Evolutionary conservation across 2,888 invertebrate genomes (phyloP), one percentile per base, ranked within the genome.

Genomic region (Cacoxenus indagator): DNA sequence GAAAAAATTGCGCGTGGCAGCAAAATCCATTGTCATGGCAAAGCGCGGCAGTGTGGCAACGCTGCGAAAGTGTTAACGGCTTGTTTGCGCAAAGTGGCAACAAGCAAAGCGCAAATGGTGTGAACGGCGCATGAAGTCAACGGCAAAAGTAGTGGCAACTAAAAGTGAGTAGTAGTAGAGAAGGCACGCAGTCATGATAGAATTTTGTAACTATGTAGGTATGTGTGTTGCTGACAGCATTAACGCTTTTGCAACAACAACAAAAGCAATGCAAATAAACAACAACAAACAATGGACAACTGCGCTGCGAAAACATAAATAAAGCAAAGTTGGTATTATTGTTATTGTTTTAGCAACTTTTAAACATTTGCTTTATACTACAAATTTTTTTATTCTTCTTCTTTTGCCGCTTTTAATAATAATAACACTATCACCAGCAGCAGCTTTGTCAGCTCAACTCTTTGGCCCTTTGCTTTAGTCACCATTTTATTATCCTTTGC

Each of bases 1-100:
- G 43, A 67, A 65, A 66, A 64, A 68, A 27, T 29, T 51, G 17
- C 54, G 19, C 51, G 54, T 57, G 69, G 61, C 29, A 70, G 61
- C 68, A 70, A 46, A 43, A 54, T 54, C 24, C 26, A 54, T 67
- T n/a, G 70, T 46, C 55, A 19, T 1, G 19, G 22, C 19, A 31
- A 19, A 14, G 6, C 4, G 37, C 9, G 14, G 29, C 51, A 29
- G 61, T 1, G 59, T 55, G 55, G 59, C 68, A 64, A 69, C 55
- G 64, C 68, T 69, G 83, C 71, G 27, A 81, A 75, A 82, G 83
- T 80, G 80, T 80, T 80, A 80, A 80, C 80, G 82, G 78, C 78
- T 81, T 80, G 83, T 83, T 83, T 83, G 82, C 73, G 68, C 73
- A 22, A 74, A 81, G 78, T 81, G 73, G 77, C 70, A 66, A 74